Conservation (phyloP, 1,140 invertebrate species). For the Ericerus pela region DNA sequence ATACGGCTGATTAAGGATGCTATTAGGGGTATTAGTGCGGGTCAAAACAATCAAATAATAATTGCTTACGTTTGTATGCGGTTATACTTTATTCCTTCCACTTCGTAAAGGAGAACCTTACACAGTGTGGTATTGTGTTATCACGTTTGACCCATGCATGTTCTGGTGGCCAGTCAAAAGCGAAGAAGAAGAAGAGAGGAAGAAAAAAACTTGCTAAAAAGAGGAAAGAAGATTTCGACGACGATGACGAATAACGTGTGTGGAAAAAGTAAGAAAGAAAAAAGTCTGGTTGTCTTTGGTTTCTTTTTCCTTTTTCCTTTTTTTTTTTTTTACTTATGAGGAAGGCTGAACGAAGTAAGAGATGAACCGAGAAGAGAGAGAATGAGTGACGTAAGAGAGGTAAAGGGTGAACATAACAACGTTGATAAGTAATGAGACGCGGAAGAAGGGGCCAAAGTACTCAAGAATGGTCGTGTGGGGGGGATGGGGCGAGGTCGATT, state of each 20-base stretch:
- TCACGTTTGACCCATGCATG: no score
- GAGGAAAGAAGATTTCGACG: no score
- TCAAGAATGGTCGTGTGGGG: neutral
- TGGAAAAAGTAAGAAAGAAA: neutral
- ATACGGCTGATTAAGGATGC: no score
- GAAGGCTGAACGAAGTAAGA: neutral
- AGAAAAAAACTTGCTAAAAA: no score
- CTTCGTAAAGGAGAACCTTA: no score
- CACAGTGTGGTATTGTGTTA: neutral
- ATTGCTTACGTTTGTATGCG: neutral
- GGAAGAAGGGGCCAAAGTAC: neutral
- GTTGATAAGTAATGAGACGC: conserved; percentile 4
- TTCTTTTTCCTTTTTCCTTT: no score
- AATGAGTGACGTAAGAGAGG: neutral
- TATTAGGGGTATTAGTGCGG: no score
- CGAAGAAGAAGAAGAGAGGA: no score
- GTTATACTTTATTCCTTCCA: neutral
- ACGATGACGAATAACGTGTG: neutral
- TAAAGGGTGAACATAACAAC: neutral
- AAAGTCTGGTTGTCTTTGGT: neutral
- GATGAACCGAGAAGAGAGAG: no score
- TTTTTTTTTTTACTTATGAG: neutral
- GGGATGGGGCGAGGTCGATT: conserved; percentile 1
- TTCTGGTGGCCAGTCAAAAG: no score
- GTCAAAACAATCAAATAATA: no score